Evolutionary conservation across 1,140 invertebrate genomes (phyloP), one percentile per base, ranked within the genome.

Genomic region (Drosophila leontia): DNA sequence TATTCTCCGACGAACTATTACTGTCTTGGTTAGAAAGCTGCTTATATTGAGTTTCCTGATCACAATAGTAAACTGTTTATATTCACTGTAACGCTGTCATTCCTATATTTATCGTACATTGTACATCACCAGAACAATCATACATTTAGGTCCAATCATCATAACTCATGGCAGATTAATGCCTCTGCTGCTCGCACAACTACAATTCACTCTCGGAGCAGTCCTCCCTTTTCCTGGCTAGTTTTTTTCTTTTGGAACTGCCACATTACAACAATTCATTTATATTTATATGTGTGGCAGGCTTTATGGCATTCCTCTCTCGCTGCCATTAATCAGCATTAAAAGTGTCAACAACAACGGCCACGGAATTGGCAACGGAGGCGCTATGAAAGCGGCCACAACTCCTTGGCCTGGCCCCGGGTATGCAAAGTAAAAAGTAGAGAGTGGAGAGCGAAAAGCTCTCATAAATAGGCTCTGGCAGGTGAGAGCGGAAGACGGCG

Each of bases 221-320:
- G 7, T 61, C 41, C 47, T 12, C 47, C 37, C 42, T 15, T 41
- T n/a, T n/a, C n/a, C n/a, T n/a, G n/a, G n/a, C n/a, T n/a, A n/a
- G n/a, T n/a, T n/a, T 53, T 58, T 58, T 29, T 11, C 39, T 58
- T 34, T 23, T 60, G 61, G 37, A 15, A 48, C 61, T 80, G 61
- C 58, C 61, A 67, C 37, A 72, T 80, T 80, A 84, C 81, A 83
- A 83, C 81, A 83, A 83, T 83, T 83, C 81, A 84, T 83, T 83
- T 83, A 71, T 84, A 84, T 56, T 56, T 56, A 56, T 56, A 56
- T 56, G 53, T 84, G 81, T 62, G 81, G 77, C 81, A 71, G 70
- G 81, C 67, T 83, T 82, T 82, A 82, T 82, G 70, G 75, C 80
- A 70, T 78, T 55, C 68, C 65, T 78, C 35, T 67, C 59, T 82